These are phyloP conservation scores for Cecropterus lyciades DNA, from an alignment of 1,140 invertebrate species.

Conservation along the genomic window DNA sequence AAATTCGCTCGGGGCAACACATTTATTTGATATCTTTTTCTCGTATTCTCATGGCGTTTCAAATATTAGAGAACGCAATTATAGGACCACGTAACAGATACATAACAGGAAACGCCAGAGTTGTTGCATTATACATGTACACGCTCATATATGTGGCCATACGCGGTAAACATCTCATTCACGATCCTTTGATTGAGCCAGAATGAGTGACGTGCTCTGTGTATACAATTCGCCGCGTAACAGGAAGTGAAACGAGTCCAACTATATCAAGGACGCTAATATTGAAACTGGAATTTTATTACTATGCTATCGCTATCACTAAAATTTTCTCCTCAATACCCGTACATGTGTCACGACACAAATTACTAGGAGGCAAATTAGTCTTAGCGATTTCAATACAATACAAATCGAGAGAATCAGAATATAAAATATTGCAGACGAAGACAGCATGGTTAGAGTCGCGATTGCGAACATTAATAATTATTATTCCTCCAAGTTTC, in stretches of 20 bases:
- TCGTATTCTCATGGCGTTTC: not conserved
- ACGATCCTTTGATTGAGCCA: conserved; percentile 75
- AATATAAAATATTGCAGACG: conserved; percentile 32
- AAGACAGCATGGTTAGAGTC: conserved; percentile 23
- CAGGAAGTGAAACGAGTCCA: conserved; percentile 78
- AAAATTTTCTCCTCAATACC: not conserved
- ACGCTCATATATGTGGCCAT: conserved; percentile 48
- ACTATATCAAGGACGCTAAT: conserved; percentile 75
- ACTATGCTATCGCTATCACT: conserved; percentile 39
- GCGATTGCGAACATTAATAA: conserved; percentile 23
- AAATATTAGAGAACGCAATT: conserved; percentile 9
- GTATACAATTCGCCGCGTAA: conserved; percentile 69
- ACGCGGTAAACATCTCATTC: conserved; percentile 78
- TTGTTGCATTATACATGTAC: conserved; percentile 61
- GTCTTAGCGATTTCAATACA: conserved; percentile 4
- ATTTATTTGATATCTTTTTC: too few species aligned
- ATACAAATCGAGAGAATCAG: conserved; percentile 26
- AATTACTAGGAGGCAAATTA: too few species aligned
- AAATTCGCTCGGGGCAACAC: too few species aligned
- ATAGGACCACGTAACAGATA: conserved; percentile 34
- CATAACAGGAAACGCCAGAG: conserved; percentile 71
- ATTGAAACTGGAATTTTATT: conserved; percentile 62
- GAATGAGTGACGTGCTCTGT: conserved; percentile 77
- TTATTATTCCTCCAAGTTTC: conserved; percentile 17
- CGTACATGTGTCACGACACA: not conserved